phyloP scores from a whole-genome alignment of 2,797 vertebrate species.

The Amblyraja radiata region DNA sequence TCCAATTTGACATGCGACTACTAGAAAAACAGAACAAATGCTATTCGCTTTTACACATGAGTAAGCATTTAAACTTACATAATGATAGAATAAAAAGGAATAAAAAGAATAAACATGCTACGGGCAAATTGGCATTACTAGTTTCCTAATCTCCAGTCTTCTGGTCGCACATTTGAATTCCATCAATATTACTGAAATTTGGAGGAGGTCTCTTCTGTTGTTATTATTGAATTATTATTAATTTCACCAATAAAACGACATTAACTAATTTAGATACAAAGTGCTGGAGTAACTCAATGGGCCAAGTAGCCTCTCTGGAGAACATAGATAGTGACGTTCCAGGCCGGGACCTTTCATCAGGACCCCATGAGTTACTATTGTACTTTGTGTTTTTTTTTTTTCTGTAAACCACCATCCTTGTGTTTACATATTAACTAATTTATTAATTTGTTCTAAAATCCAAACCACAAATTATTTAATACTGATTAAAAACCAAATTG shows the following conservation, averaged over 20 bases:
- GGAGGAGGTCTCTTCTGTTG: neutral
- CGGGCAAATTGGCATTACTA: neutral
- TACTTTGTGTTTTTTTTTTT: too few species aligned
- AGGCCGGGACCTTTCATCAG: too few species aligned
- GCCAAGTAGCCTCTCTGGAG: too few species aligned
- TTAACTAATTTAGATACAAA: neutral
- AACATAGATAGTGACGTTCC: too few species aligned
- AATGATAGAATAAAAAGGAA: neutral
- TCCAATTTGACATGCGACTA: conserved; percentile 41
- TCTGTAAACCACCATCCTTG: too few species aligned
- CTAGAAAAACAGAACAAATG: too few species aligned
- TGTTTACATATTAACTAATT: too few species aligned
- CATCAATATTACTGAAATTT: neutral
- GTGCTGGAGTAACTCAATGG: too few species aligned
- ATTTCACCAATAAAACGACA: neutral
- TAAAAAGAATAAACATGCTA: neutral
- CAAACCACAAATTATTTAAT: neutral
- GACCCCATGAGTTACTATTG: too few species aligned
- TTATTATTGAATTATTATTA: neutral
- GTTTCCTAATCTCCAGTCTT: neutral
- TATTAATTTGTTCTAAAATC: neutral
- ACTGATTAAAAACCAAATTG: too few species aligned
- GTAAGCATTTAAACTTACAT: neutral
- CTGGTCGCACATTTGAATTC: neutral
- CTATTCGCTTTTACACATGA: neutral